Percentiles rank a stretch among this genome's conserved stretches.
These are phyloP conservation scores for Sebastiscus tertius DNA, from an alignment of 2,797 vertebrate genomes.

Conservation along the genomic window DNA sequence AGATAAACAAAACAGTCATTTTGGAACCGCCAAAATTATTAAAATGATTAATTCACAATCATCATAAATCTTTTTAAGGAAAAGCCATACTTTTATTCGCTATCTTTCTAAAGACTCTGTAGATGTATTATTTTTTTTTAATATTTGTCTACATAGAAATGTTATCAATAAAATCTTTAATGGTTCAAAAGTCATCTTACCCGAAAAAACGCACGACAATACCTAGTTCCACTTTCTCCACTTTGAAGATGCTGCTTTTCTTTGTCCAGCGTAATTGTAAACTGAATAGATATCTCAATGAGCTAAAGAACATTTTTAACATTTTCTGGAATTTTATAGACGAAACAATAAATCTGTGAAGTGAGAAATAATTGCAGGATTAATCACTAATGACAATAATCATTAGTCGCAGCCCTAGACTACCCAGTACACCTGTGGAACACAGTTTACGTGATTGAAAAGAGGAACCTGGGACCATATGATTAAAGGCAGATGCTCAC, in stretches of 20 bases:
- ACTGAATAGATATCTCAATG: not conserved
- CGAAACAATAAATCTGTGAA: not conserved
- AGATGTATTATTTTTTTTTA: too few relatives aligned
- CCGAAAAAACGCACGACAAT: not conserved
- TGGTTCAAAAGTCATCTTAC: not conserved
- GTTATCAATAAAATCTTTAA: too few relatives aligned
- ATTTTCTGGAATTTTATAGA: not conserved
- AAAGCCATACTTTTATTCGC: too few relatives aligned
- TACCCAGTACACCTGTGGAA: not conserved
- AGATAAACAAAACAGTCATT: too few relatives aligned
- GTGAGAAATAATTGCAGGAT: not conserved
- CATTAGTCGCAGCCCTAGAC: too few relatives aligned
- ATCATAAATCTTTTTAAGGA: too few relatives aligned
- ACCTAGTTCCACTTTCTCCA: not conserved
- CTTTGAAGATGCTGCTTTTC: not conserved
- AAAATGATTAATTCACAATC: too few relatives aligned
- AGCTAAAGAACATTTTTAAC: not conserved
- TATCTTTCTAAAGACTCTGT: too few relatives aligned
- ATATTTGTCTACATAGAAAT: too few relatives aligned
- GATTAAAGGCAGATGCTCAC: not conserved
- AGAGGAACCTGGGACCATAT: not conserved
- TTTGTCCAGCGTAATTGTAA: not conserved
- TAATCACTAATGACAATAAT: not conserved
- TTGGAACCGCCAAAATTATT: too few relatives aligned
- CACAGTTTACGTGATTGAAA: not conserved